Evolutionary conservation across 2,113 vertebrate genomes (phyloP).

Genomic region (Rhea americana): DNA sequence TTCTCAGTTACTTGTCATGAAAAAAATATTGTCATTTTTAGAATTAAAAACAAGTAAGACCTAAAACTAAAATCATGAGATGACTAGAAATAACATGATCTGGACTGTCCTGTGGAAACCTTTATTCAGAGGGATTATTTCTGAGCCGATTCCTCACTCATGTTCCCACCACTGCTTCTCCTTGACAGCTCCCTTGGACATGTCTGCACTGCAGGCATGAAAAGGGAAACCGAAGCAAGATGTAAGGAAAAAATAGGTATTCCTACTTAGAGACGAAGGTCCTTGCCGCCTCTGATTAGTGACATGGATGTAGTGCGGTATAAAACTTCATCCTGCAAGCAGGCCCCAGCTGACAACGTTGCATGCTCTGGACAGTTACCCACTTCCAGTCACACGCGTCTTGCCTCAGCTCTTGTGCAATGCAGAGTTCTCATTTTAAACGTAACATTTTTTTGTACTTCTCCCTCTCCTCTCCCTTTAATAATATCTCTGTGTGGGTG

Average conservation of each 20-base stretch:
- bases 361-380: conserved; percentile 15
- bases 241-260: neutral
- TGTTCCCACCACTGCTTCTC: neutral
- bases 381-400: conserved; percentile 44
- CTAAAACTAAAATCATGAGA: conserved; percentile 40
- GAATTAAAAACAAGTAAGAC: conserved; percentile 54
- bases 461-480: conserved; percentile 41
- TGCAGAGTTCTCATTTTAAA: conserved; percentile 57
- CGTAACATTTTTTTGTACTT: conserved; percentile 40
- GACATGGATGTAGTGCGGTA: neutral
- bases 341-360: neutral
- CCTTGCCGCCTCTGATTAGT: neutral
- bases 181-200: neutral
- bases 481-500: conserved; percentile 39
- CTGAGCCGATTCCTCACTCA: neutral
- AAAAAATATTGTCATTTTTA: conserved; percentile 50
- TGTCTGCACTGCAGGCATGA: neutral
- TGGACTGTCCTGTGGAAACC: conserved; percentile 25
- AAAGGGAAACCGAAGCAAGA: neutral
- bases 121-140: conserved; percentile 35
- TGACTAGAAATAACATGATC: conserved; percentile 34
- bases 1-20: conserved; percentile 41
- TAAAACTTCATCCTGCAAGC: neutral
- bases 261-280: neutral
- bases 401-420: conserved; percentile 56